Conservation (phyloP, 2,797 vertebrate genomes). For the Galagoides demidoff region DNA sequence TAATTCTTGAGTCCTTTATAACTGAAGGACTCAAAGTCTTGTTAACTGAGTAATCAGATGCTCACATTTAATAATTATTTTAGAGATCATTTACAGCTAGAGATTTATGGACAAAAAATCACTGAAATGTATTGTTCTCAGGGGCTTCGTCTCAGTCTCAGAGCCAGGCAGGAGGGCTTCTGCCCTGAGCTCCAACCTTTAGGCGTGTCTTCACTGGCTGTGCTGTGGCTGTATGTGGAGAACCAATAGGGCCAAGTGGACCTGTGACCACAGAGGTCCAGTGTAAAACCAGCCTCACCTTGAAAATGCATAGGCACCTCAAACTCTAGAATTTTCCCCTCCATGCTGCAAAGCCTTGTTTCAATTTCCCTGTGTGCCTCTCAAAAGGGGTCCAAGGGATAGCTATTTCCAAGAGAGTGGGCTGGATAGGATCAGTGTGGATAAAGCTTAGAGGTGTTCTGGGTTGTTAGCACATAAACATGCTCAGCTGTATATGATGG, state of each 20-base stretch:
- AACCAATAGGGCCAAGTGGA: background rate
- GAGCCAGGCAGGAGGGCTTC: background rate
- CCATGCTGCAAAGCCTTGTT: background rate
- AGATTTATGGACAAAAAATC: background rate
- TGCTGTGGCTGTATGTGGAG: background rate
- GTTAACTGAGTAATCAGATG: background rate
- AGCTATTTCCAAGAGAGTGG: background rate
- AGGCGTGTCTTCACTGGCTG: background rate
- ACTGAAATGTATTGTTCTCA: background rate
- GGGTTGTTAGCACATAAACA: background rate
- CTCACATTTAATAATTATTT: background rate
- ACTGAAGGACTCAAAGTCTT: background rate
- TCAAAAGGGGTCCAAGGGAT: background rate
- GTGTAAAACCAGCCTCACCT: background rate
- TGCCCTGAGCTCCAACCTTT: background rate
- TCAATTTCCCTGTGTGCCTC: background rate
- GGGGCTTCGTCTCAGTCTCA: background rate
- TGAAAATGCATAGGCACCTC: background rate
- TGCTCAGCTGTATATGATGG: background rate
- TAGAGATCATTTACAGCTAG: background rate
- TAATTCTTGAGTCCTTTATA: background rate
- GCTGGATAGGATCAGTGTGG: background rate
- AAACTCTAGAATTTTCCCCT: background rate
- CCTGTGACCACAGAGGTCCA: background rate
- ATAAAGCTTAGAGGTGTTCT: background rate